Percentiles rank a stretch among this genome's conserved stretches.
Evolutionary conservation across 2,113 vertebrate species (phyloP).

Genomic region (Upupa epops): DNA sequence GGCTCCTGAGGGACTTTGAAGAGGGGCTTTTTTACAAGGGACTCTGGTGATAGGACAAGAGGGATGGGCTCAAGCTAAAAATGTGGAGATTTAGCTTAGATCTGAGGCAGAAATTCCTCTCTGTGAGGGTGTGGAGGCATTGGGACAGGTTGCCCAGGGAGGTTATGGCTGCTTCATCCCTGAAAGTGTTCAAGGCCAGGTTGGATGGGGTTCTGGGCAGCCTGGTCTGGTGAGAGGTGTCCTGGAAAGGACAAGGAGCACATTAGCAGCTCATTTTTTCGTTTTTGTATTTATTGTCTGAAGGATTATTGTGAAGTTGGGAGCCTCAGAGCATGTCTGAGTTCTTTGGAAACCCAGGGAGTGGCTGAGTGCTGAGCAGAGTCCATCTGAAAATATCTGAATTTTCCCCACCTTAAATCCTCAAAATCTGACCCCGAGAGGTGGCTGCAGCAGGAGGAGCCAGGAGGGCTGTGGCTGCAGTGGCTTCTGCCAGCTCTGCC

Average conservation of each 20-base stretch:
- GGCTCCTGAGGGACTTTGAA: no score
- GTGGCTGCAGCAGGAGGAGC: slow-evolving; percentile 14
- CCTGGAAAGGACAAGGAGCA: not conserved
- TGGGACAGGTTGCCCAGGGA: no score
- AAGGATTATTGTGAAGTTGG: not conserved
- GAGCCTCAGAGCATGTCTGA: accelerated
- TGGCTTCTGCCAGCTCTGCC: slow-evolving; percentile 6
- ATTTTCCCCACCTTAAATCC: not conserved
- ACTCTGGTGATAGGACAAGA: no score
- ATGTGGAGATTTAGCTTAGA: no score
- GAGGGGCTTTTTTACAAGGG: no score
- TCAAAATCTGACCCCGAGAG: not conserved
- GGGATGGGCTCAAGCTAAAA: no score
- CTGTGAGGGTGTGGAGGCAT: no score
- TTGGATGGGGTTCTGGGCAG: no score
- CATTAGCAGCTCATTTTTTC: not conserved
- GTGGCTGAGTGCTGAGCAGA: not conserved
- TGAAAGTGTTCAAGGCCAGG: no score
- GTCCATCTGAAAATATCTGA: not conserved
- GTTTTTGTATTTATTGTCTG: not conserved
- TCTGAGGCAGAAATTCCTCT: no score
- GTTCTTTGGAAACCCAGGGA: not conserved
- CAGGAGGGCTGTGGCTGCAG: accelerated
- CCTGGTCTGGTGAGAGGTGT: no score
- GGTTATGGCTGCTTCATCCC: no score